phyloP scores from a whole-genome alignment of 1,140 invertebrate genomes.

The Caerostris extrusa region DNA sequence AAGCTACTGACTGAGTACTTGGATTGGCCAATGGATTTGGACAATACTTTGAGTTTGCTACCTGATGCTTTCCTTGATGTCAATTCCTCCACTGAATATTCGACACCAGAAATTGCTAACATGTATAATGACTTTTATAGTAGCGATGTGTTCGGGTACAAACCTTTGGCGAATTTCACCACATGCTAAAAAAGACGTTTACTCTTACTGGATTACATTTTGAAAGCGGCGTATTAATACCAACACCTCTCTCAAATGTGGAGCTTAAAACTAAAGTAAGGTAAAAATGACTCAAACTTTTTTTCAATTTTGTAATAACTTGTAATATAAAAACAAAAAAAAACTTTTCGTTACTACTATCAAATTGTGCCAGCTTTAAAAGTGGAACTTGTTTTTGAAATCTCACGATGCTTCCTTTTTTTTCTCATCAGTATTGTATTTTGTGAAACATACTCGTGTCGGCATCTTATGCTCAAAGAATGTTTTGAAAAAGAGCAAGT shows the following conservation, averaged over 20 bases:
- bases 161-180: conserved; percentile 15
- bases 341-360: conserved; percentile 8
- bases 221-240: not conserved
- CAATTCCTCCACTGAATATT: conserved; percentile 39
- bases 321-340: not conserved
- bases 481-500: not conserved
- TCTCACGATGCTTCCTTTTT: not conserved
- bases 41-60: not conserved
- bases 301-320: conserved; percentile 35
- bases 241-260: conserved; percentile 6
- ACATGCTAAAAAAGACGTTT: not conserved
- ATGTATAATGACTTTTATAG: not conserved
- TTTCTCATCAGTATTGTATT: conserved; percentile 32
- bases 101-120: conserved; percentile 26
- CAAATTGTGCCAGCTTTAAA: conserved; percentile 38
- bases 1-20: conserved; percentile 26
- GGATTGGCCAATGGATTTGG: conserved; percentile 30
- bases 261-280: conserved; percentile 58
- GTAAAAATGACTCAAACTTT: conserved; percentile 35
- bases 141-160: conserved; percentile 29
- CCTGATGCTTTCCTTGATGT: conserved; percentile 9
- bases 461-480: not conserved
- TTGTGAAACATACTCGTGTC: not conserved
- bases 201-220: not conserved
- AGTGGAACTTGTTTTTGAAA: not conserved